Percentiles rank a stretch among this genome's conserved stretches.
These are phyloP conservation scores for Panulirus ornatus DNA, from an alignment of 1,140 invertebrate genomes.

Conservation along the genomic window DNA sequence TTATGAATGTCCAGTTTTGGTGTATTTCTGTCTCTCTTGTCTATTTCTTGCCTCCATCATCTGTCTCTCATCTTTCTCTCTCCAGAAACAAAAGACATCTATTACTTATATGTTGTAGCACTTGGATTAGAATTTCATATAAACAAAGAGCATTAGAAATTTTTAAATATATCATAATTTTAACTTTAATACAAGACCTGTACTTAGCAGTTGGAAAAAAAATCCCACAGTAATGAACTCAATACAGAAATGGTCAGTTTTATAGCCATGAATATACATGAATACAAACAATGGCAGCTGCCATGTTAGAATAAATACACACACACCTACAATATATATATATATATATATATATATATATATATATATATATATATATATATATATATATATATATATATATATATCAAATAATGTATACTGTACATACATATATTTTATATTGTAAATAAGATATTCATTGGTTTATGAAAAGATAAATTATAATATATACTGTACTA, in stretches of 20 bases:
- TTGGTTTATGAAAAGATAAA: not conserved
- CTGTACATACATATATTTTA: not conserved
- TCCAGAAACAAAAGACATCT: too few species aligned
- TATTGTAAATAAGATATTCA: not conserved
- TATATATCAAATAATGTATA: too few species aligned
- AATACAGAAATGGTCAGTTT: not conserved
- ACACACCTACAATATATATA: conserved; percentile 20
- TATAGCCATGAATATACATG: not conserved
- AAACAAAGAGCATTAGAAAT: not conserved
- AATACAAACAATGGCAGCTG: not conserved
- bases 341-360: conserved; percentile 24
- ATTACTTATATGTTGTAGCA: too few species aligned
- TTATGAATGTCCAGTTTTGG: not conserved
- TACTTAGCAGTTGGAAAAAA: not conserved
- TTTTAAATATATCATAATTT: not conserved
- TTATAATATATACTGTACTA: not conserved
- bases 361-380: conserved; percentile 7
- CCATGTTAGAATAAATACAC: not conserved
- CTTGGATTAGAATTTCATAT: too few species aligned
- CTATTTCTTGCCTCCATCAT: too few species aligned
- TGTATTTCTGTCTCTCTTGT: not conserved
- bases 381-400: not conserved
- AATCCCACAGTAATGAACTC: not conserved
- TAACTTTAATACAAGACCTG: not conserved
- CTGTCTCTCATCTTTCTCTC: too few species aligned